Conservation (phyloP, 2,113 vertebrate genomes). For the Gadus macrocephalus region DNA sequence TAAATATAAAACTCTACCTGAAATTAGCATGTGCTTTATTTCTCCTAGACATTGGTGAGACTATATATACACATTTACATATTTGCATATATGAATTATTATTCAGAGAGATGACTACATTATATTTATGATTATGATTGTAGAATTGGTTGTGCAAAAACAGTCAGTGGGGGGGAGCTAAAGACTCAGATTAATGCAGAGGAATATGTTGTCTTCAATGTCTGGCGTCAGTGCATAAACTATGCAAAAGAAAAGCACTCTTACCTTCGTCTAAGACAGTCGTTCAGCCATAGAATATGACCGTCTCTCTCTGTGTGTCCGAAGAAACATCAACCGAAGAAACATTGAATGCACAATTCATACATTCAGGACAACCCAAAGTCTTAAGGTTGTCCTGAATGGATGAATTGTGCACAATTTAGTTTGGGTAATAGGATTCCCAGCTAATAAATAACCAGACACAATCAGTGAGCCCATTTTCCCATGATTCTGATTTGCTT, state of each 20-base stretch:
- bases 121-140: background rate
- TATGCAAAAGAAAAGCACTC: background rate
- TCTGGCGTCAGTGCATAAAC: background rate
- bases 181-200: background rate
- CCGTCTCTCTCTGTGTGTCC: conserved; percentile 24
- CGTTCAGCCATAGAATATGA: conserved; percentile 5
- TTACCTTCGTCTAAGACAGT: background rate
- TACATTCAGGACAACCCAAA: conserved; percentile 40
- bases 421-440: conserved; percentile 34
- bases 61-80: no score
- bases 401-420: conserved; percentile 6
- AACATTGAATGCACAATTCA: conserved; percentile 19
- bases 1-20: no score
- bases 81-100: no score
- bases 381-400: conserved; percentile 2
- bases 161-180: background rate
- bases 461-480: conserved; percentile 37
- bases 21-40: no score
- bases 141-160: background rate
- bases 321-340: no score
- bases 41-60: no score
- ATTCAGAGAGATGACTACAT: no score
- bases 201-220: background rate
- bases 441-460: conserved; percentile 34
- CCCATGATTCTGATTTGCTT: conserved; percentile 44